Base-by-base conservation (phyloP, 1,140 invertebrate species). In the Ridgeia piscesae region DNA sequence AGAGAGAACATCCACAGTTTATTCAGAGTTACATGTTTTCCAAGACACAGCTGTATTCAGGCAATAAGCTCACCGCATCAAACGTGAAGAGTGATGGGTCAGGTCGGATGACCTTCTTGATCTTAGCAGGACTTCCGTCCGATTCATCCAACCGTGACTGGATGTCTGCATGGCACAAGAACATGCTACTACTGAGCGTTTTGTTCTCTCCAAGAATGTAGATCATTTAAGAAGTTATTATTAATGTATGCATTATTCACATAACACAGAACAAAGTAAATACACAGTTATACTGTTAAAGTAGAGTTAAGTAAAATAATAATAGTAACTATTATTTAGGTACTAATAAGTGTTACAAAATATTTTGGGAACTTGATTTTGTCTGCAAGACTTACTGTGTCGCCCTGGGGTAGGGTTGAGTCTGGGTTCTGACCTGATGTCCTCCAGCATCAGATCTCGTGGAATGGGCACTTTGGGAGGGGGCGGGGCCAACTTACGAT, bases 371-470 rank as follows among this genome's bases (percentile, higher is more conserved):
- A 11, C 48, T 21, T 50, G 21, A 11, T 50, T 50, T 50, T 50
- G 21, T 50, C 0, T 50, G 21, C 48, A 11, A 8, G 8, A 92
- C 35, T 31, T 14, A 93, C 91, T 27, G 42, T 89, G 34, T 2
- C 94, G 94, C 33, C 94, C 93, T 34, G 93, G 94, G 35, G 95
- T 94, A 33, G 95, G 94, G 91, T 93, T 94, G 33, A 95, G 93
- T 93, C 94, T 94, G 48, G 93, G 94, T 88, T 94, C 92, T 58
- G 93, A 91, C 31, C 98, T 97, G 93, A 99, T 99, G 92, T 98
- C 98, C 92, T 98, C 97, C 96, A 99, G 97, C 0, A 99, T 96
- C 93, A 97, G 97, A 96, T 99, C 98, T 92, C 98, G 96, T 0
- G 98, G 97, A 27, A 98, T 98, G 17, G 97, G 97, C 92, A 97